A percentile compares a stretch with the other conserved stretches of the same genome.
Conservation (phyloP, 2,113 vertebrate genomes). For the Promerops cafer region DNA sequence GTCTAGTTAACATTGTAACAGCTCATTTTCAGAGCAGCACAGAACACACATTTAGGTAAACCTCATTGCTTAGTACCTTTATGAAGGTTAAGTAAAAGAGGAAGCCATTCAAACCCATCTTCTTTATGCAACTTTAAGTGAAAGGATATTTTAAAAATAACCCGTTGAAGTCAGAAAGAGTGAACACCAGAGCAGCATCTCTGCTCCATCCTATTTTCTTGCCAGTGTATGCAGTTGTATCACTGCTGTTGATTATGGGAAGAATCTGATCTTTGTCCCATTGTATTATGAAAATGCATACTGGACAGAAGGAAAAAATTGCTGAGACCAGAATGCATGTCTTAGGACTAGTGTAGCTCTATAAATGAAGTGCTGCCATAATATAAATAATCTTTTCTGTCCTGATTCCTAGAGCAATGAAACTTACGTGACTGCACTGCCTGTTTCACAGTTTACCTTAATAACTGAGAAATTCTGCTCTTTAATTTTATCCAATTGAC, state of each 20-base stretch:
- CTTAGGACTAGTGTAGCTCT: neutral
- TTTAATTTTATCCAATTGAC: neutral
- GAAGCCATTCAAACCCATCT: neutral
- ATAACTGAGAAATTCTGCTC: neutral
- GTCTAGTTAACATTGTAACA: conserved; percentile 31
- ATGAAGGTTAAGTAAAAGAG: neutral
- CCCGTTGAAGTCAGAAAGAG: neutral
- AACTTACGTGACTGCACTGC: neutral
- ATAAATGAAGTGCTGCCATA: neutral
- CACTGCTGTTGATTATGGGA: neutral
- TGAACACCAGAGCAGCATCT: neutral
- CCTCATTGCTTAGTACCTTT: neutral
- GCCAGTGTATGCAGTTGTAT: neutral
- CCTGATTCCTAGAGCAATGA: neutral
- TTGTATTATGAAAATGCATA: neutral
- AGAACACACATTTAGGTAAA: neutral
- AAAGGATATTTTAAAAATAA: neutral
- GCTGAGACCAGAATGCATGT: neutral
- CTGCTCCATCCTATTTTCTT: neutral
- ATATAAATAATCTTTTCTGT: neutral
- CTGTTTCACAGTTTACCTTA: neutral
- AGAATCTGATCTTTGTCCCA: neutral
- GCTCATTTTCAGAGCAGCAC: conserved; percentile 21
- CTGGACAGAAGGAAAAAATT: neutral
- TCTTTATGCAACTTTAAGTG: neutral